A percentile compares a stretch with the other conserved stretches of the same genome.
Evolutionary conservation across 2,888 invertebrate genomes (phyloP).

Genomic region (Aplocera efformata): DNA sequence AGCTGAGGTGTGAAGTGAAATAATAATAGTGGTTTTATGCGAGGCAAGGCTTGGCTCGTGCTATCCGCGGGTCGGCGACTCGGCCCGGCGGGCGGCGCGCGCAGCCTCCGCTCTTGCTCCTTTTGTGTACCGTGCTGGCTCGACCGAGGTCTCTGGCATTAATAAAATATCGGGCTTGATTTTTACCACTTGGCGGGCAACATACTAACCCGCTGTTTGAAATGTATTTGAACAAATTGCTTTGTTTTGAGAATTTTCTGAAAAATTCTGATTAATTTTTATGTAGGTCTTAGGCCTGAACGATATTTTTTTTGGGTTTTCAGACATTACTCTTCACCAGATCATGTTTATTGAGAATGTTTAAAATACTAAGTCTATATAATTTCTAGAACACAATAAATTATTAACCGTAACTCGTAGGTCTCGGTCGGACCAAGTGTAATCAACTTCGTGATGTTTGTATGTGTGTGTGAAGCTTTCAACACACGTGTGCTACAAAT

Average conservation of each 20-base stretch:
- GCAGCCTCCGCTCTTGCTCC: conserved; percentile 74
- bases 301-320: no score
- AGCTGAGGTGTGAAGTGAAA: conserved; percentile 15
- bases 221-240: no score
- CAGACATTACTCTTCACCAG: no score
- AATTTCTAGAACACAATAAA: background rate
- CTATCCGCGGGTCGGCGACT: conserved; percentile 68
- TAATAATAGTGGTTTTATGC: conserved; percentile 27
- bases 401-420: background rate
- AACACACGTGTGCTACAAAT: conserved; percentile 46
- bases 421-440: conserved; percentile 31
- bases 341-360: no score
- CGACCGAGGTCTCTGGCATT: conserved; percentile 3
- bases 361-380: no score
- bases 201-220: no score
- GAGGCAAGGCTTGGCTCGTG: conserved; percentile 65
- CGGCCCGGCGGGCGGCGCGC: conserved; percentile 44
- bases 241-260: no score
- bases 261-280: no score
- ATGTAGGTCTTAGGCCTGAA: no score
- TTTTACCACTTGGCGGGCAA: background rate
- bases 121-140: conserved; percentile 48
- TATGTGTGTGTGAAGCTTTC: conserved; percentile 47
- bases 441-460: conserved; percentile 49
- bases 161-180: background rate